Evolutionary conservation across 2,797 vertebrate species (phyloP), one percentile per base, ranked within the genome.

Genomic region (Cichlasoma orientale): DNA sequence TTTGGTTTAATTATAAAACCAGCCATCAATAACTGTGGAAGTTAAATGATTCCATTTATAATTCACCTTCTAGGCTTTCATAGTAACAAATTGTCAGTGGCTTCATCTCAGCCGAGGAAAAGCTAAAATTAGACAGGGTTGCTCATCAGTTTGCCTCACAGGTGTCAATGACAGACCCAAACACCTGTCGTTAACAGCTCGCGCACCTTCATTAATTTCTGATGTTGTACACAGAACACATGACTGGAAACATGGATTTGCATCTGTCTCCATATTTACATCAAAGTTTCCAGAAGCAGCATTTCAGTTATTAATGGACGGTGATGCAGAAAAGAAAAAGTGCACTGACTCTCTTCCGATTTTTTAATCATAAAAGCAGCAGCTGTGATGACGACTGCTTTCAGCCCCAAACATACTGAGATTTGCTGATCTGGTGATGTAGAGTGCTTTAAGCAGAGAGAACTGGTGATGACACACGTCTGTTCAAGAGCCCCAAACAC

Each of bases 401-500:
- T 23, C 1, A 57, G 33, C 57, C 89, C 82, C 75, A 75, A 68
- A 80, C 70, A 78, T 63, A 56, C 72, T 54, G 41, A 79, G 72
- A 36, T 70, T 82, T 77, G 85, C 50, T 27, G 69, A 82, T 82
- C 72, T 56, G 78, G 36, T 61, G 78, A 86, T 75, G 80, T 74
- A 19, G 79, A 91, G 90, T 71, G 84, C 75, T 82, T 92, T 80
- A 93, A 93, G 92, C 86, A 87, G 81, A 84, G 74, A 86, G 83
- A 23, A 54, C 90, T 95, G 94, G 74, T 27, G 2, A 70, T 95
- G 93, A 93, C 94, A 94, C 90, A 89, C 92, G 89, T 91, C 92
- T 85, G 77, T 57, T 94, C 50, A 88, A 93, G 88, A 88, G 89
- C 47, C 72, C 14, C 59, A 4, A 78, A 83, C 33, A 19, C 63